Conservation (phyloP, 2,888 invertebrate species). For the Dermolepida albohirtum region DNA sequence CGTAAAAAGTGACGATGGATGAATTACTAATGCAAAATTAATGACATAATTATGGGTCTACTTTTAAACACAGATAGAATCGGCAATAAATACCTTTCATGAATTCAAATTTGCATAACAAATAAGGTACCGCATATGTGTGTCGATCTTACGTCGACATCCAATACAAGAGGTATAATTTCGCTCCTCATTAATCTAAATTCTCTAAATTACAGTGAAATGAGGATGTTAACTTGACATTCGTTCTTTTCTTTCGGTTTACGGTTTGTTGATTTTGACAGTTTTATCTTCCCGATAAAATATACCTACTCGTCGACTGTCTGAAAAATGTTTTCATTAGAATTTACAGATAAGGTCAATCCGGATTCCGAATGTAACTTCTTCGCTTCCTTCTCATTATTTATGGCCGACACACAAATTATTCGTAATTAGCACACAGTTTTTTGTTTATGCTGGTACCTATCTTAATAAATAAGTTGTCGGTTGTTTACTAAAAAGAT, state of each 20-base stretch:
- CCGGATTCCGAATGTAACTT: neutral
- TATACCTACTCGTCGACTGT: neutral
- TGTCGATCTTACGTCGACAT: constrained; percentile 22
- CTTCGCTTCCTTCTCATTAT: constrained; percentile 3
- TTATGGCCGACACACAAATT: no score
- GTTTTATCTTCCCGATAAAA: neutral
- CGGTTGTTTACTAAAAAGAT: no score
- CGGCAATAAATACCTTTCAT: constrained; percentile 6
- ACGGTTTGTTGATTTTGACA: constrained; percentile 29
- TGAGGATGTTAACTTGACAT: constrained; percentile 28
- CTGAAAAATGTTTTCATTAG: constrained; percentile 4
- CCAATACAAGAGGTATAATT: constrained; percentile 32
- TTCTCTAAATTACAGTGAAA: constrained; percentile 25
- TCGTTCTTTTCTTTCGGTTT: constrained; percentile 25
- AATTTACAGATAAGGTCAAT: neutral
- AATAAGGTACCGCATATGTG: constrained; percentile 13
- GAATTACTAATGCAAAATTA: constrained; percentile 25
- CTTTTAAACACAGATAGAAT: constrained; percentile 20
- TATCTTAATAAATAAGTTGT: no score
- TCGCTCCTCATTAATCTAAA: constrained; percentile 32
- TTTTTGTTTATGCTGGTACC: no score
- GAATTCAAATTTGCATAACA: constrained; percentile 28
- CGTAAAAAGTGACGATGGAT: constrained; percentile 2
- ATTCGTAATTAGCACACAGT: no score
- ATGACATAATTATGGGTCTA: constrained; percentile 14